A percentile compares a stretch with the other conserved stretches of the same genome.
Conservation (phyloP, 2,113 vertebrate genomes). For the Diadophis punctatus region DNA sequence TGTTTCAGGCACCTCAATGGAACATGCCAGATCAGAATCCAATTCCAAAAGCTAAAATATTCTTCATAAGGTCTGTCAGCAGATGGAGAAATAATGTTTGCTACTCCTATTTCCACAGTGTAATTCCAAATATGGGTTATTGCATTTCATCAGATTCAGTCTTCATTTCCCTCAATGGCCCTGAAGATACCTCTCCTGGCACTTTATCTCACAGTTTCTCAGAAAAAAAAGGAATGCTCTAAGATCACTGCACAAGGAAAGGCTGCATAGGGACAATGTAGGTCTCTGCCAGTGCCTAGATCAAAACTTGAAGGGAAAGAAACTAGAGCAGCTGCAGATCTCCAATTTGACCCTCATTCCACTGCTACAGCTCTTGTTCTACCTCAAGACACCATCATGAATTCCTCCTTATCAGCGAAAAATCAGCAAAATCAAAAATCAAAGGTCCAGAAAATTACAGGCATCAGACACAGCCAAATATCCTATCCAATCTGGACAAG, state of each 20-base stretch:
- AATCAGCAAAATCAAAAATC: too few relatives aligned
- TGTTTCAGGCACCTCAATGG: not conserved
- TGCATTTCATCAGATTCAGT: not conserved
- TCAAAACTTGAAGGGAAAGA: not conserved
- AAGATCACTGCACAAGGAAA: not conserved
- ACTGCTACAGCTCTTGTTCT: not conserved
- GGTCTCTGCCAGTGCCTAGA: not conserved
- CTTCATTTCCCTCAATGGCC: not conserved
- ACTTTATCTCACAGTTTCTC: not conserved
- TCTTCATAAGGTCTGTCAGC: not conserved
- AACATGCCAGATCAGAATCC: not conserved
- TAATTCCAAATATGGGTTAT: not conserved
- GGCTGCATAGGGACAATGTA: not conserved
- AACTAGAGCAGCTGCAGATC: not conserved
- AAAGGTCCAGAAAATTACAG: not conserved
- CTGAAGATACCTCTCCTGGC: not conserved
- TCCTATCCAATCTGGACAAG: not conserved
- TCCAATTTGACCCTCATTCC: not conserved
- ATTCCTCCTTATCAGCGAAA: not conserved
- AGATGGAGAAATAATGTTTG: not conserved
- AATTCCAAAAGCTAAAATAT: not conserved
- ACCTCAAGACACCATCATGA: not conserved
- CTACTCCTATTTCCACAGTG: not conserved
- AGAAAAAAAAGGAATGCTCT: not conserved
- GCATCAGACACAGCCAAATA: not conserved